Evolutionary conservation across 2,888 invertebrate genomes (phyloP), one percentile per base, ranked within the genome.

Genomic region (Isotomurus palustris): DNA sequence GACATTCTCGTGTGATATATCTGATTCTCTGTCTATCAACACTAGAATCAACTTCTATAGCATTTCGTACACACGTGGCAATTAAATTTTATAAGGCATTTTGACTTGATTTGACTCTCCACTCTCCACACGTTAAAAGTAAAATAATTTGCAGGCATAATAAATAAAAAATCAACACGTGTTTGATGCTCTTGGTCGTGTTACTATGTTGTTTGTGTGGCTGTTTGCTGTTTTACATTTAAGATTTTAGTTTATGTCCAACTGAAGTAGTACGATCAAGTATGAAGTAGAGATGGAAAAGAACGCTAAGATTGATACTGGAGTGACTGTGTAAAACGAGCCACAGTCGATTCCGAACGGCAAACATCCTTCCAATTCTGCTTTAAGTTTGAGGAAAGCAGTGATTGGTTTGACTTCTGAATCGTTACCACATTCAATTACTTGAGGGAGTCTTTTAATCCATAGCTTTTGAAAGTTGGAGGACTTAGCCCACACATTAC

Each of bases 211-310:
- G n/a, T n/a, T n/a, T n/a, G n/a, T n/a, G n/a, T n/a, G n/a, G n/a
- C n/a, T n/a, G n/a, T n/a, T n/a, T 32, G 8, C 12, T 32, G 12
- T 32, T 32, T 32, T 32, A 12, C 32, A 32, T 32, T 10, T 32
- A 10, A 10, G 32, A 40, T 22, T 21, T 22, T 43, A 43, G n/a
- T 47, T 28, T 27, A 47, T 47, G 21, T 50, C 38, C 22, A 56
- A 29, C 40, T 54, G 54, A 21, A 54, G 10, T 2, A 54, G 19
- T 6, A 54, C 54, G 22, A 54, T 54, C 3, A 54, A 38, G 29
- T 48, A 27, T 27, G 54, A 48, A 10, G 54, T 54, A 21, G 54
- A 47, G 40, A 48, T 40, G 12, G 48, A 54, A 29, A 48, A 54
- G 28, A 54, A 54, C 22, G 44, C 35, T 21, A 54, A 40, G 10